Conservation (phyloP, 2,888 invertebrate genomes). For the Aphodius granarius region DNA sequence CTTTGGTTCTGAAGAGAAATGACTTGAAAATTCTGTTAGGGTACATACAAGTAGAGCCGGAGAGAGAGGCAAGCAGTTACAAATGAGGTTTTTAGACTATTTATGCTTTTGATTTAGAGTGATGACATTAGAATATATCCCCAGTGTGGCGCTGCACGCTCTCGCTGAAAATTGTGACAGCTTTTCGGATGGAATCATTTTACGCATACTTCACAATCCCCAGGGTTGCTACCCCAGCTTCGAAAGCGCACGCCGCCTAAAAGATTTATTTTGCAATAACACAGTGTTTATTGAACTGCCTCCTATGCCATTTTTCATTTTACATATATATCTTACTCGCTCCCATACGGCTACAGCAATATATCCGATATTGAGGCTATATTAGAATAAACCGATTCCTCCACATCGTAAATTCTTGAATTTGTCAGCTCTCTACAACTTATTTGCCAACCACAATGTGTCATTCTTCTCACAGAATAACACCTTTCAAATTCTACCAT, state of each 20-base stretch:
- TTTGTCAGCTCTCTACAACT: constrained; percentile 7
- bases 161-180: constrained; percentile 23
- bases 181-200: constrained; percentile 25
- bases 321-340: constrained; percentile 18
- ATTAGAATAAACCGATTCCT: constrained; percentile 7
- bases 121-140: constrained; percentile 24
- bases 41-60: neutral
- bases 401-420: constrained; percentile 2
- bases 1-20: no score
- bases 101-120: constrained; percentile 20
- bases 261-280: constrained; percentile 29
- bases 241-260: neutral
- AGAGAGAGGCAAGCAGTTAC: neutral
- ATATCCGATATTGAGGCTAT: constrained; percentile 1
- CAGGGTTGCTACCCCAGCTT: constrained; percentile 7
- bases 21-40: neutral
- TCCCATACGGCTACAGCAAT: neutral
- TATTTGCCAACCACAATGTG: neutral
- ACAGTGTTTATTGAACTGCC: constrained; percentile 28
- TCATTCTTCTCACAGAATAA: neutral
- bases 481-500: neutral
- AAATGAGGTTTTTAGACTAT: constrained; percentile 5
- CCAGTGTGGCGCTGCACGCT: neutral
- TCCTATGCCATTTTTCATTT: constrained; percentile 26
- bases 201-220: constrained; percentile 25